Base-by-base conservation (phyloP, 2,797 vertebrate species). In the Hippocampus kuda region DNA sequence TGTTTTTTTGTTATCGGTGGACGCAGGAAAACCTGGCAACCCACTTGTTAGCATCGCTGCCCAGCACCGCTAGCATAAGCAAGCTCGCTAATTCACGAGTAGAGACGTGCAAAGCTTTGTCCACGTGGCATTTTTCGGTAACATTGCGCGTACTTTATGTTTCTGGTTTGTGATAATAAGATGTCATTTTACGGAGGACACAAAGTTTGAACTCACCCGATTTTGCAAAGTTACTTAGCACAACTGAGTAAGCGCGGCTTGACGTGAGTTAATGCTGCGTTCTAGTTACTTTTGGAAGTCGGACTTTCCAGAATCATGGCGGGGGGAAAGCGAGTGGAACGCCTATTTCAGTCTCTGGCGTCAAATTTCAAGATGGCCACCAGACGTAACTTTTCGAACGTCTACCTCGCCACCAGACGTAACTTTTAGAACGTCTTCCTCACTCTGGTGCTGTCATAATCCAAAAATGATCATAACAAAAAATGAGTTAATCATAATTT, bases 191-290 rank as follows among this genome's bases (percentile, higher is more conserved):
- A 46, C 12, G 26, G 10, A 34, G 59, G 42, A 1, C 9, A 24
- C 0, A 13, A 1, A 16, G 26, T 30, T 38, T 66, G 54, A 1
- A 77, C 91, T 77, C 59, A 91, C 89, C 84, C 34, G 64, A 56
- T 67, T 72, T 20, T 51, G 49, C 34, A 75, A 84, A 79, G 63
- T 70, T 76, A 66, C 48, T 77, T 77, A 70, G 57, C 76, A 56
- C 53, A 85, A 75, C 86, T 77, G 85, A 82, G 85, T 82, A 87
- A 89, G 83, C 87, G 81, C 85, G 81, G 24, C n/a, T 26, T 12
- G 13, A 15, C 22, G 26, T 60, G 42, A 65, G 42, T 65, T 48
- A 16, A 13, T 65, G 63, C n/a, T 65, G 24, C 63, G 63, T 65
- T 65, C 63, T 15, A 10, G 63, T 27, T 4, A 26, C 63, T 48